phyloP scores from a whole-genome alignment of 2,797 vertebrate genomes.

The Pseudocheirus occidentalis region DNA sequence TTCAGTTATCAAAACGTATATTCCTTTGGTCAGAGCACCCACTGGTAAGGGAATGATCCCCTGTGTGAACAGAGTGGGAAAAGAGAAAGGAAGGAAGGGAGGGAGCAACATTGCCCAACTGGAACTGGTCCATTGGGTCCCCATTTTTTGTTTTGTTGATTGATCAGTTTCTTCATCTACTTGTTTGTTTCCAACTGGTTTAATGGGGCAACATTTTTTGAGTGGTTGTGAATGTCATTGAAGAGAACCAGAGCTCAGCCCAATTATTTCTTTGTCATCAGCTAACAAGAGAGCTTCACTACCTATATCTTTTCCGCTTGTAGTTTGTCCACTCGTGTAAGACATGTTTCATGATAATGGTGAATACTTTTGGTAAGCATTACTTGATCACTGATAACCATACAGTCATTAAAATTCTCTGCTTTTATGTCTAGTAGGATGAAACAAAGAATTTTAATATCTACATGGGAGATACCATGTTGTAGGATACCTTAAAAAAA shows the following conservation, averaged over 20 bases:
- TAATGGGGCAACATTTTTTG: not conserved
- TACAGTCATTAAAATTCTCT: not conserved
- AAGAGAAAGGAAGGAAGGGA: too few relatives aligned
- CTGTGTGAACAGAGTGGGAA: too few relatives aligned
- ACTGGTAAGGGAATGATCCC: too few relatives aligned
- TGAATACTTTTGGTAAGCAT: not conserved
- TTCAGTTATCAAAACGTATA: too few relatives aligned
- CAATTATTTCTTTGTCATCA: not conserved
- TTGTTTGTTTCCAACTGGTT: not conserved
- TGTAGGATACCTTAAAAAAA: not conserved
- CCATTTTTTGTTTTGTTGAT: not conserved
- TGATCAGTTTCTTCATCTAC: not conserved
- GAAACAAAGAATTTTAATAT: not conserved
- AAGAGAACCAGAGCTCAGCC: not conserved
- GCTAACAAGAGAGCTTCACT: not conserved
- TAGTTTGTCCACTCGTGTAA: not conserved
- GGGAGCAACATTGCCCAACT: too few relatives aligned
- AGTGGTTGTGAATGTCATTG: not conserved
- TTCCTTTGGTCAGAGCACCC: too few relatives aligned
- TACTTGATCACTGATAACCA: not conserved
- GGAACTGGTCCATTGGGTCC: too few relatives aligned
- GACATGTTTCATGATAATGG: not conserved
- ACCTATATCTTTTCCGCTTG: not conserved
- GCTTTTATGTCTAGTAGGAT: not conserved
- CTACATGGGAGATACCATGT: not conserved